phyloP scores from a whole-genome alignment of 2,797 vertebrate genomes.

The Siniperca undulata region DNA sequence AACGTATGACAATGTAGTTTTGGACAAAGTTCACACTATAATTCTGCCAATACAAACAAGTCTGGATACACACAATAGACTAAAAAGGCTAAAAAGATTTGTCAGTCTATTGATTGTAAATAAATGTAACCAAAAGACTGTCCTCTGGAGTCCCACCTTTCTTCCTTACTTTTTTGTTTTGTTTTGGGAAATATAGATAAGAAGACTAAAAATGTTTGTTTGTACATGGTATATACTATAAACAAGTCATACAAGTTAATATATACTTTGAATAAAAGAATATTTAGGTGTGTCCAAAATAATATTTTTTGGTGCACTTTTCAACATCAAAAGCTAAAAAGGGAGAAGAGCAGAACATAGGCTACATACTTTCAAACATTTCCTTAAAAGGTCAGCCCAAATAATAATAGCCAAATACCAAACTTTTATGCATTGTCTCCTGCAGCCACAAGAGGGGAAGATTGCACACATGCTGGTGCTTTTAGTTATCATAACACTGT shows the following conservation, averaged over 20 bases:
- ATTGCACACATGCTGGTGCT: not conserved
- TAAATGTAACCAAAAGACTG: not conserved
- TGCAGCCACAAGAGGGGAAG: not conserved
- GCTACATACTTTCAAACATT: not conserved
- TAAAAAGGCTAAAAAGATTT: not conserved
- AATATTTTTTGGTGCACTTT: not conserved
- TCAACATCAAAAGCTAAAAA: constrained; percentile 1
- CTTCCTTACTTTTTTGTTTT: not conserved
- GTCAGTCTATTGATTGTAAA: not conserved
- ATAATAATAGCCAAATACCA: not conserved
- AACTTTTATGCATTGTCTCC: not conserved
- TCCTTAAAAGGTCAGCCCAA: not conserved
- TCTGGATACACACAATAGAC: not conserved
- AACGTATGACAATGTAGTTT: not conserved
- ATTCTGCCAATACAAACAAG: constrained; percentile 5
- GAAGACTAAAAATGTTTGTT: constrained; percentile 1
- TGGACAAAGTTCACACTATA: not conserved
- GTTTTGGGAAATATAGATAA: not conserved
- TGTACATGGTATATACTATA: not conserved
- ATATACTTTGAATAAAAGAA: not conserved
- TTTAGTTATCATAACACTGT: not conserved
- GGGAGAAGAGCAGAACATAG: not conserved
- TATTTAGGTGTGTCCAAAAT: not conserved
- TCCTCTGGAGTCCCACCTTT: not conserved
- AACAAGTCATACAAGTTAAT: not conserved